Base-by-base conservation (phyloP, 2,888 invertebrate genomes). In the Pyrrhia umbra region DNA sequence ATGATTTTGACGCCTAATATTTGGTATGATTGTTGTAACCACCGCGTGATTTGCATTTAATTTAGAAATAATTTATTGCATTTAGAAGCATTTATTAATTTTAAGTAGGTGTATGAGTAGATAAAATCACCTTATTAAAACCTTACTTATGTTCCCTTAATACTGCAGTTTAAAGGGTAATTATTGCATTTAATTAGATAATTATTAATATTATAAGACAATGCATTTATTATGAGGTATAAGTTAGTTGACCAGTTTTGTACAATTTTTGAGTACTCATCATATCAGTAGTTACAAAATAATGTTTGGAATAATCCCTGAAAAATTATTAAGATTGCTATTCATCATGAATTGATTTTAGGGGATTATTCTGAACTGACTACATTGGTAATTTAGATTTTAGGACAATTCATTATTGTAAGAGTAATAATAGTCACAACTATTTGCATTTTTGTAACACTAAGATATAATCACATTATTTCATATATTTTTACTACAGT, bases 1-100 rank as follows among this genome's bases (percentile, higher is more conserved):
- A 85, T 74, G 65, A 78, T 79, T 81, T 80, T 64, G 64, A 71
- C 77, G 81, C 81, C 81, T 76, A 77, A 74, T 77, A 78, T 80
- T 82, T 79, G 78, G 80, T 82, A 85, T 83, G 82, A 86, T 82
- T 83, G 80, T 86, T 88, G 84, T 91, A 90, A 94, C 94, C 94
- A 94, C 94, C 94, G 94, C 90, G 90, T 88, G 86, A 89, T 87
- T 88, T 88, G 89, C 86, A 89, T 92, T 91, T 90, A 91, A 87
- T 88, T 88, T 88, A 90, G 87, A 77, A 81, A 85, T 91, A 92
- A 90, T 87, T 87, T 86, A 91, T 91, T 92, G 92, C 92, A 93
- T 93, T 93, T 93, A 90, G 80, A 88, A 90, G 92, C 92, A 92
- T 93, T 86, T 84, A 85, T 78, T 84, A 81, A 65, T 72, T 62